Evolutionary conservation across 2,888 invertebrate species (phyloP).

Genomic region (Elegia similella): DNA sequence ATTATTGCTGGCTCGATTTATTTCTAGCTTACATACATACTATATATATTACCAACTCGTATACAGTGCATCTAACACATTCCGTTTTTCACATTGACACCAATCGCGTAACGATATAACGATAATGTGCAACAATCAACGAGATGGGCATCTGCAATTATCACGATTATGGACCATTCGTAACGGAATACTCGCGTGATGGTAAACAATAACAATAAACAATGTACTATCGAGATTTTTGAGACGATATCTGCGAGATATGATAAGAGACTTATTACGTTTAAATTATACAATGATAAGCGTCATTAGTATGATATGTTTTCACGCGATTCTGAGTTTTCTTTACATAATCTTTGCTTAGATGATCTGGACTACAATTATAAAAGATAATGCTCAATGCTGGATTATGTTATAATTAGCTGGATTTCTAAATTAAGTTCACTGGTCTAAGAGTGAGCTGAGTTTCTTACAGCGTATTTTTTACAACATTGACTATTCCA

Average conservation of each 20-base stretch:
- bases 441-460: neutral
- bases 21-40: too few species aligned
- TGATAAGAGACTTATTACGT: slow-evolving; percentile 11
- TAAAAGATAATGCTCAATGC: neutral
- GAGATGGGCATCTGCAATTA: neutral
- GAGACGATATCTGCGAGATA: neutral
- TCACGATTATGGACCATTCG: slow-evolving; percentile 1
- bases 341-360: neutral
- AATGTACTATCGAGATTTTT: slow-evolving; percentile 12
- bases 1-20: too few species aligned
- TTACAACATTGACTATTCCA: too few species aligned
- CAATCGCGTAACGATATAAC: slow-evolving; percentile 2
- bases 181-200: slow-evolving; percentile 26
- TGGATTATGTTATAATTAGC: neutral
- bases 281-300: neutral
- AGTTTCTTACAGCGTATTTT: too few species aligned
- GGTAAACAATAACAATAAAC: slow-evolving; percentile 22
- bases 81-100: slow-evolving; percentile 1
- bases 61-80: neutral
- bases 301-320: neutral
- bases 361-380: neutral
- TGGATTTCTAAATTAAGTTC: neutral
- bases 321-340: neutral
- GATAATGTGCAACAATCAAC: neutral
- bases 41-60: too few species aligned